A percentile compares a stretch with the other conserved stretches of the same genome.
phyloP scores from a whole-genome alignment of 2,797 vertebrate genomes.

The Benthosema pterotum region DNA sequence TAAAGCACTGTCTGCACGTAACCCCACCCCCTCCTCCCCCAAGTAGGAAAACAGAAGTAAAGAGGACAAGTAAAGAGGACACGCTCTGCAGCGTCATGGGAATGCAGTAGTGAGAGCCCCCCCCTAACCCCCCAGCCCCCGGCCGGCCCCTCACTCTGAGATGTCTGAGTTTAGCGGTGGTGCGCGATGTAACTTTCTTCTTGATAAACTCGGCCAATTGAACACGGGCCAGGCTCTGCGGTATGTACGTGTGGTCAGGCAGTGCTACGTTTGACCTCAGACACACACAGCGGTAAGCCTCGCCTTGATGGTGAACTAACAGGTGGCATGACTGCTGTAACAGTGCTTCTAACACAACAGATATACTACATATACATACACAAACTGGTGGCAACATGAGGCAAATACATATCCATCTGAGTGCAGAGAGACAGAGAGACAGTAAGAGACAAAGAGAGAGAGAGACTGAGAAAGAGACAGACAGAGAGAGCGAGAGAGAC shows the following conservation, averaged over 20 bases:
- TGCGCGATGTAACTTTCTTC: not conserved
- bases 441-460: not conserved
- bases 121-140: no score
- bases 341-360: constrained; percentile 6
- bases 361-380: constrained; percentile 14
- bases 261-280: not conserved
- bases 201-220: constrained; percentile 10
- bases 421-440: not conserved
- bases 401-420: no score
- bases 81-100: no score
- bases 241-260: not conserved
- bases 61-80: no score
- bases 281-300: not conserved
- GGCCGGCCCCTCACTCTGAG: not conserved
- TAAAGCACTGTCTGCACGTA: no score
- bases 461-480: not conserved
- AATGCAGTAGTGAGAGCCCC: no score
- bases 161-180: not conserved
- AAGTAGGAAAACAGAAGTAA: no score
- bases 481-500: not conserved
- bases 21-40: no score
- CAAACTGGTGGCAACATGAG: not conserved
- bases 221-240: not conserved
- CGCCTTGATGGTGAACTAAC: not conserved
- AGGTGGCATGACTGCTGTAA: constrained; percentile 2